Conservation (phyloP, 53 echinoderm and acorn worm genomes). For the Arbacia lixula region DNA sequence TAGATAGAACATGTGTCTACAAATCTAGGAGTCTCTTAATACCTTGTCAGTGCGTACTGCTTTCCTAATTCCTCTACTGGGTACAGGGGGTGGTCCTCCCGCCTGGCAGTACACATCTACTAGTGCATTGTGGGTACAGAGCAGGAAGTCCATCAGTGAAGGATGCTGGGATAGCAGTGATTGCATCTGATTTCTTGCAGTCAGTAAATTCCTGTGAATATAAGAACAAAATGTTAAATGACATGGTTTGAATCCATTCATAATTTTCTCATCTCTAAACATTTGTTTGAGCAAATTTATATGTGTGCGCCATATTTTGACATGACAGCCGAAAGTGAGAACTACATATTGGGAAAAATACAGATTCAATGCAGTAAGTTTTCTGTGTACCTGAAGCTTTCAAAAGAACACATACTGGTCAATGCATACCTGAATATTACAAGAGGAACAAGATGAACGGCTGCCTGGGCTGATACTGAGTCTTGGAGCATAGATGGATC, state of each 20-base stretch:
- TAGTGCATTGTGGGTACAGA: slow-evolving; percentile 42
- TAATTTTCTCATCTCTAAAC: too few species aligned
- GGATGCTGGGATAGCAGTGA: slow-evolving; percentile 35
- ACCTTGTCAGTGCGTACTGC: slow-evolving; percentile 17
- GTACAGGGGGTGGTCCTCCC: neutral
- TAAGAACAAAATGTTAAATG: neutral
- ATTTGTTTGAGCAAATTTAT: too few species aligned
- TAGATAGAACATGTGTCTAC: too few species aligned
- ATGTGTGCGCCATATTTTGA: too few species aligned
- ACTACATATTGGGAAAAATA: neutral
- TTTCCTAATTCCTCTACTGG: slow-evolving; percentile 11
- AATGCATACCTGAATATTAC: slow-evolving; percentile 15
- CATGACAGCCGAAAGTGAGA: too few species aligned
- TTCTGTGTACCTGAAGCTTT: too few species aligned
- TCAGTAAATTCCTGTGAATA: slow-evolving; percentile 24
- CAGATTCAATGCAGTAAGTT: too few species aligned
- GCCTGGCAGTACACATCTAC: slow-evolving; percentile 23
- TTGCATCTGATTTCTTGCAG: slow-evolving; percentile 20
- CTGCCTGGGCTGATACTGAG: neutral
- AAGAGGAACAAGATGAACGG: slow-evolving; percentile 4
- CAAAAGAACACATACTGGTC: too few species aligned
- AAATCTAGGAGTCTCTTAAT: too few species aligned
- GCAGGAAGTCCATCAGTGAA: slow-evolving; percentile 12
- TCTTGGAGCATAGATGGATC: neutral
- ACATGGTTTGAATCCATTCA: neutral